Conservation (phyloP, 2,888 invertebrate species). For the Abscondita cerata region DNA sequence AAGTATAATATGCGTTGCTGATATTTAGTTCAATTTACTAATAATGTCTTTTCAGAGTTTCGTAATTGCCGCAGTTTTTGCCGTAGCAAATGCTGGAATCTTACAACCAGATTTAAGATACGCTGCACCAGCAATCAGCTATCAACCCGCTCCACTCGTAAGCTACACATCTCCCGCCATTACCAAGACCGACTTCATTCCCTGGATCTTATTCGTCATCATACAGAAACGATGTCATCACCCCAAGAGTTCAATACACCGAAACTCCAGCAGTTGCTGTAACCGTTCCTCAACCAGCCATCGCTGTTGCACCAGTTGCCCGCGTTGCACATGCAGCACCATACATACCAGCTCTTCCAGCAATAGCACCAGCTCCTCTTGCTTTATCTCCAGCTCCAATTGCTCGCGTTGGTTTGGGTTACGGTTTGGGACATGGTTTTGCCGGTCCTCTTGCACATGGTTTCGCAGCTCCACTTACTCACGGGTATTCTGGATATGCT, state of each 20-base stretch:
- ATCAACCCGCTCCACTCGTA: neutral
- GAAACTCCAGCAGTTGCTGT: neutral
- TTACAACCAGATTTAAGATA: neutral
- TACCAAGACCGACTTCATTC: conserved; percentile 8
- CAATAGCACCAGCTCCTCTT: neutral
- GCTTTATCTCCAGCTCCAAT: too few species aligned
- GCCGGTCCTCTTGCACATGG: too few species aligned
- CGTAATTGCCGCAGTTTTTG: neutral
- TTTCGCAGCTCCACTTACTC: too few species aligned
- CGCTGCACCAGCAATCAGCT: neutral
- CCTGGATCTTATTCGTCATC: conserved; percentile 1
- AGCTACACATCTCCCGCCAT: neutral
- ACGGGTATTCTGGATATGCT: too few species aligned
- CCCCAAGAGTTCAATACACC: neutral
- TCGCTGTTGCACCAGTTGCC: conserved; percentile 2
- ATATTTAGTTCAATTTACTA: neutral
- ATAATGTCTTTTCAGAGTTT: neutral
- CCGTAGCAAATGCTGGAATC: neutral
- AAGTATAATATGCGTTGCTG: too few species aligned
- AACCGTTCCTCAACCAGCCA: neutral
- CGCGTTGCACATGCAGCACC: neutral
- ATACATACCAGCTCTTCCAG: neutral
- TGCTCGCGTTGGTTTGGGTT: too few species aligned
- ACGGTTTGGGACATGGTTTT: too few species aligned
- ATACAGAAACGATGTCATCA: conserved; percentile 5